Percentiles rank a stretch among this genome's conserved stretches.
phyloP scores from a whole-genome alignment of 1,140 invertebrate species.

The Ostrea edulis region DNA sequence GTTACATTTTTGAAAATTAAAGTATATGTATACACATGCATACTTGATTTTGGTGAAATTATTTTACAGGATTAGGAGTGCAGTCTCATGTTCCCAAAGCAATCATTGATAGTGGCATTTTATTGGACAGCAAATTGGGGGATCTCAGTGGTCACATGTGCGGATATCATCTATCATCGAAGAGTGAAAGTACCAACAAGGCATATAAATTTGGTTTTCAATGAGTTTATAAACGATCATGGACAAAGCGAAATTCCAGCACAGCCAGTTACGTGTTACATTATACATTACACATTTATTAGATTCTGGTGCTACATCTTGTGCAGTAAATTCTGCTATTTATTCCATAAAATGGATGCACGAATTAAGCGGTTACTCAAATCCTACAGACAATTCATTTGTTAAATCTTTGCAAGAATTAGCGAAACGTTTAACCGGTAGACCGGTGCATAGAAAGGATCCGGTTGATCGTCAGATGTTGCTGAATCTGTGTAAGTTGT shows the following conservation, averaged over 20 bases:
- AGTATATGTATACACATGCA: background rate
- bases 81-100: background rate
- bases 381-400: constrained; percentile 43
- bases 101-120: background rate
- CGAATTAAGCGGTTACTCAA: constrained; percentile 3
- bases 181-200: constrained; percentile 31
- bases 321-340: constrained; percentile 29
- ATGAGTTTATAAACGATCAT: constrained; percentile 23
- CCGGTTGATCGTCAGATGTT: too few relatives aligned
- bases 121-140: background rate
- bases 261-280: constrained; percentile 38
- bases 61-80: background rate
- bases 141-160: background rate
- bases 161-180: constrained; percentile 5
- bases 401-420: constrained; percentile 30
- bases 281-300: constrained; percentile 45
- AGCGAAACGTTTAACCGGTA: constrained; percentile 31
- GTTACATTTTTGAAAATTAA: background rate
- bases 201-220: constrained; percentile 30
- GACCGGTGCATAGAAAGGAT: constrained; percentile 41
- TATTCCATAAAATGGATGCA: constrained; percentile 50
- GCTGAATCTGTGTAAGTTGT: constrained; percentile 10
- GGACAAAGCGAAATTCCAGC: constrained; percentile 8
- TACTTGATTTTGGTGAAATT: background rate
- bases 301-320: constrained; percentile 37